Evolutionary conservation across 2,888 invertebrate genomes (phyloP), one percentile per base, ranked within the genome.

Genomic region (Strigamia transsilvanica): DNA sequence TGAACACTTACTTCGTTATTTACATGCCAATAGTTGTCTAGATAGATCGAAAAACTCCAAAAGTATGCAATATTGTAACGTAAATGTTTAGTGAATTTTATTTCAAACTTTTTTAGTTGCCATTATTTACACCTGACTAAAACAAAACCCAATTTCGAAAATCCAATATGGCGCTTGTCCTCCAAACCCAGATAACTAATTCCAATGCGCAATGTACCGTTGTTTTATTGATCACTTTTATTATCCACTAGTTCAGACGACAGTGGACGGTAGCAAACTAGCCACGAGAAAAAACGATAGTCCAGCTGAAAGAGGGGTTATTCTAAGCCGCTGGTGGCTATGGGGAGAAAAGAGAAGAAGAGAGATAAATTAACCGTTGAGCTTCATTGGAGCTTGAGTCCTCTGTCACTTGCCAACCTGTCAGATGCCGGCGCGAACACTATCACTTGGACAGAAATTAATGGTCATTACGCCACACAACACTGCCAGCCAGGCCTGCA

Each of bases 391-490:
- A 27, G 23, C 73, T 27, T 27, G 73, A 73, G 23, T 73, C 73
- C 23, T 73, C 73, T 32, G 32, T 73, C 73, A 32, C 32, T 32
- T 27, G 73, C 73, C 73, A 32, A 73, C 73, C 73, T 73, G 32
- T 73, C 73, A 73, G 73, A 73, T 73, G 23, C 73, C 23, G 73
- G 32, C 23, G 73, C 23, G 73, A 73, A 32, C 23, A 32, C 73
- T 27, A 73, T 73, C 73, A 73, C 73, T 73, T 73, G 73, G 73
- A 32, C 73, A 73, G 73, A 73, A 73, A 73, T 73, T 73, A 73
- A 73, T 73, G 73, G 73, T 73, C 73, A 73, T 73, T 73, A 73
- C 73, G 46, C 46, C 46, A 46, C 46, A 46, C 46, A 46, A 46
- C 46, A 46, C 46, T 10, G 46, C 13, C 46, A 46, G 46, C 46